A percentile compares a stretch with the other conserved stretches of the same genome.
phyloP scores from a whole-genome alignment of 2,888 invertebrate genomes.

The Melanophora roralis region DNA sequence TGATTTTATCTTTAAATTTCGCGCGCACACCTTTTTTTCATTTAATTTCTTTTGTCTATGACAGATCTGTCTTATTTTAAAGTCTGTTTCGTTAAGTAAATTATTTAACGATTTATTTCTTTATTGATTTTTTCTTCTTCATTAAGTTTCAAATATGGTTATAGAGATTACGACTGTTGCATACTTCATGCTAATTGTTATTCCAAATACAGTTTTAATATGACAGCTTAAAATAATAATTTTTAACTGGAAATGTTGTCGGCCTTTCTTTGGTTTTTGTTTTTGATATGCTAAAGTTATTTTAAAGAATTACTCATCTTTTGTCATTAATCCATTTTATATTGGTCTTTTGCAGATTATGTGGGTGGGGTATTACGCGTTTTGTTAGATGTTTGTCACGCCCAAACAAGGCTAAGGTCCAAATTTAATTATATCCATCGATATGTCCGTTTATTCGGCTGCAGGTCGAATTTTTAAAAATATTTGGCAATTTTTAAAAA shows the following conservation, averaged over 20 bases:
- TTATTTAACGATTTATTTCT: conserved; percentile 5
- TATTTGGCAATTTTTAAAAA: too few species aligned
- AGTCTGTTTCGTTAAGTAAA: conserved; percentile 29
- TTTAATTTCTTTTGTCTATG: not conserved
- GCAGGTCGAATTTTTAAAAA: too few species aligned
- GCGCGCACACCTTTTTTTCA: not conserved
- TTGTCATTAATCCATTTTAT: not conserved
- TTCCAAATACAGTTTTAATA: not conserved
- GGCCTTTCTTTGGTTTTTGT: not conserved
- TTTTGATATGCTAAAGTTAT: not conserved
- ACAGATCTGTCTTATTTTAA: not conserved
- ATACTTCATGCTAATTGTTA: not conserved
- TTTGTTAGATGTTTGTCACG: too few species aligned
- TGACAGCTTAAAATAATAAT: not conserved
- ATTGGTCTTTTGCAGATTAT: too few species aligned
- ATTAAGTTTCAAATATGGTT: conserved; percentile 28
- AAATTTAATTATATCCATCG: too few species aligned
- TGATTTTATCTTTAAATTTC: conserved; percentile 9
- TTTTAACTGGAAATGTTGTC: not conserved
- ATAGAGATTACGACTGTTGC: conserved; percentile 1
- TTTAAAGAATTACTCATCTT: not conserved
- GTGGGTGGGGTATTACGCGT: too few species aligned
- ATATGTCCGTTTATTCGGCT: too few species aligned
- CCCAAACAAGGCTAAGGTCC: too few species aligned
- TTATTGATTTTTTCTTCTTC: not conserved